A percentile compares a stretch with the other conserved stretches of the same genome.
Evolutionary conservation across 2,113 vertebrate species (phyloP).

Genomic region (Mungos mungo): DNA sequence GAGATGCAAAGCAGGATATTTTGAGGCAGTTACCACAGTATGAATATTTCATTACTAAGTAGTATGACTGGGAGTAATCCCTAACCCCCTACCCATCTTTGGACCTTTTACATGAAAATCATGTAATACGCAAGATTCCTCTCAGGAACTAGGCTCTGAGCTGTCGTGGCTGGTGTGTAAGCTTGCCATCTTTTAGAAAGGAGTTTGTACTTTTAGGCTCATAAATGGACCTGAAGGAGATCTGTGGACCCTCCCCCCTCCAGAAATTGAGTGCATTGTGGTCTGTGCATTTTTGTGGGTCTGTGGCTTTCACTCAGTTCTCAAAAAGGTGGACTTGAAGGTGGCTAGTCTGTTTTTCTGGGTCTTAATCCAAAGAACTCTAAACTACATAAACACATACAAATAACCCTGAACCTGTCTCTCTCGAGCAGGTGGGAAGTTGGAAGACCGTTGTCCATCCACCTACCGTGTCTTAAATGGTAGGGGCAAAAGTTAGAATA

Average conservation of each 20-base stretch:
- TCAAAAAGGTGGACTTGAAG: neutral
- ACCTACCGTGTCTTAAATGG: neutral
- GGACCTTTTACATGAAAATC: conserved; percentile 37
- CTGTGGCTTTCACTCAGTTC: neutral
- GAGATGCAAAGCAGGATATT: neutral
- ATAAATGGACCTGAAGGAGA: neutral
- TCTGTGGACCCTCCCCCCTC: neutral
- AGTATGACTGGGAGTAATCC: neutral
- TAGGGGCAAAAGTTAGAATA: neutral
- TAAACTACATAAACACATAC: neutral
- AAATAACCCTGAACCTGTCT: neutral
- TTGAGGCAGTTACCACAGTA: neutral
- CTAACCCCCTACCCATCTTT: neutral
- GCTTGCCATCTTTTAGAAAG: neutral
- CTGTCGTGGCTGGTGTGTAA: neutral
- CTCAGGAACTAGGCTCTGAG: neutral
- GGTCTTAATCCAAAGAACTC: neutral
- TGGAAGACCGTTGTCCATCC: neutral
- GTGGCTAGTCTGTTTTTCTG: neutral
- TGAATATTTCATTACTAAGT: conserved; percentile 14
- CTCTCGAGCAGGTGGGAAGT: neutral
- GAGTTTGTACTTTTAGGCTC: conserved; percentile 12
- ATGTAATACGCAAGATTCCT: neutral
- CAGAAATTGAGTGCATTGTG: neutral
- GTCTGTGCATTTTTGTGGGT: neutral